Evolutionary conservation across 1,140 invertebrate species (phyloP).

Genomic region (Trichogramma pretiosum): DNA sequence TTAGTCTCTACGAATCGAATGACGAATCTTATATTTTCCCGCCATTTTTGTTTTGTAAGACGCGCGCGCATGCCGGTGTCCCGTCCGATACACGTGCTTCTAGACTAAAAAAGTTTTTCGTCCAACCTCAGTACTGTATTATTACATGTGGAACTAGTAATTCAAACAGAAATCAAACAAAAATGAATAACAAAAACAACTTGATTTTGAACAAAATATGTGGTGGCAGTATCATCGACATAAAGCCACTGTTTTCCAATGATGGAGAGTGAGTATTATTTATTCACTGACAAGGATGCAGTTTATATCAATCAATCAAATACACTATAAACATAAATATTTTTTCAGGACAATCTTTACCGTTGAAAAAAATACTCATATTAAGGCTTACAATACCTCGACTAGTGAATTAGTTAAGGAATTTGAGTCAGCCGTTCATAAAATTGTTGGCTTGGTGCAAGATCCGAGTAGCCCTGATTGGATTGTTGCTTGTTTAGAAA

Average conservation of each 20-base stretch:
- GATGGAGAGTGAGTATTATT: slow-evolving; percentile 53
- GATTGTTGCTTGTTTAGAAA: slow-evolving; percentile 48
- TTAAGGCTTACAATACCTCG: slow-evolving; percentile 51
- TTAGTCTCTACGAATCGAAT: too few species aligned
- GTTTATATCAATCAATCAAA: neutral
- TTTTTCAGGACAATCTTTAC: slow-evolving; percentile 41
- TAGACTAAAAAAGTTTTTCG: too few species aligned
- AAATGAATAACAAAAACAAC: slow-evolving; percentile 27
- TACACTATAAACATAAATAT: neutral
- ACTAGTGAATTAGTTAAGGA: slow-evolving; percentile 49
- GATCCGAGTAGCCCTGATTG: slow-evolving; percentile 39
- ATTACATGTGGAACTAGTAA: too few species aligned
- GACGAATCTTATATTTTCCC: too few species aligned
- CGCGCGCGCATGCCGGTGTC: too few species aligned
- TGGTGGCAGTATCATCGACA: slow-evolving; percentile 54
- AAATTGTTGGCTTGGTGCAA: slow-evolving; percentile 45
- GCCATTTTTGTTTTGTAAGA: too few species aligned
- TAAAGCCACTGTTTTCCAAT: slow-evolving; percentile 52
- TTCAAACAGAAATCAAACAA: too few species aligned
- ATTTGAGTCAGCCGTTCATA: slow-evolving; percentile 41
- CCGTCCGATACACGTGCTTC: too few species aligned
- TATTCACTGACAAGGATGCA: slow-evolving; percentile 11
- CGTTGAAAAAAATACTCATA: slow-evolving; percentile 45
- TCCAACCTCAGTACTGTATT: too few species aligned
- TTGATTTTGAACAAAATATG: slow-evolving; percentile 42